Evolutionary conservation across 2,888 invertebrate genomes (phyloP).

Genomic region (Diplolepis rosae): DNA sequence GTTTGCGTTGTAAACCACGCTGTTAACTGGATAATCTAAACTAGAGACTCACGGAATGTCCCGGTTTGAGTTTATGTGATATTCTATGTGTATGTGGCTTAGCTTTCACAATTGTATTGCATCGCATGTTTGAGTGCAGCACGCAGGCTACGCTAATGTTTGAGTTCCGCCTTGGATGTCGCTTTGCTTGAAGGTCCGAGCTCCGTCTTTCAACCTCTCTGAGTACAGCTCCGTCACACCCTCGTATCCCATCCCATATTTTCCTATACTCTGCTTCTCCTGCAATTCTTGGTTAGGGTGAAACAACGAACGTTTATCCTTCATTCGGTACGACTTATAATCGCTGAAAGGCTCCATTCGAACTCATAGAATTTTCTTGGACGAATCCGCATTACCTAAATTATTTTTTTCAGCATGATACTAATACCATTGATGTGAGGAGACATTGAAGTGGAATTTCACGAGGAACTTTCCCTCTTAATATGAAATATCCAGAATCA

Average conservation of each 20-base stretch:
- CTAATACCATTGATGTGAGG: too few relatives aligned
- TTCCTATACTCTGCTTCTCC: conserved; percentile 33
- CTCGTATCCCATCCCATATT: conserved; percentile 5
- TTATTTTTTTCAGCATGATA: neutral
- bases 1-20: conserved; percentile 63
- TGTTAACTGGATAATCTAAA: conserved; percentile 65
- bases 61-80: conserved; percentile 60
- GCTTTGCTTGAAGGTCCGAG: conserved; percentile 46
- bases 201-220: conserved; percentile 24
- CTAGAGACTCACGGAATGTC: conserved; percentile 42
- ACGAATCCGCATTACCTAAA: neutral
- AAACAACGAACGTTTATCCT: conserved; percentile 20
- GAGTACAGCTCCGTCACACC: neutral
- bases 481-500: too few relatives aligned
- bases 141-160: conserved; percentile 58
- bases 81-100: conserved; percentile 52
- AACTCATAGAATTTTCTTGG: neutral
- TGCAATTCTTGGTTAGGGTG: conserved; percentile 25
- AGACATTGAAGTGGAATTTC: too few relatives aligned
- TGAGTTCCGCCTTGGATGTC: conserved; percentile 65
- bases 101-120: conserved; percentile 26
- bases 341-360: neutral
- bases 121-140: conserved; percentile 23
- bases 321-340: conserved; percentile 7
- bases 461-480: too few relatives aligned